Conservation (phyloP, 1,140 invertebrate species). For the Bombus balteatus region DNA sequence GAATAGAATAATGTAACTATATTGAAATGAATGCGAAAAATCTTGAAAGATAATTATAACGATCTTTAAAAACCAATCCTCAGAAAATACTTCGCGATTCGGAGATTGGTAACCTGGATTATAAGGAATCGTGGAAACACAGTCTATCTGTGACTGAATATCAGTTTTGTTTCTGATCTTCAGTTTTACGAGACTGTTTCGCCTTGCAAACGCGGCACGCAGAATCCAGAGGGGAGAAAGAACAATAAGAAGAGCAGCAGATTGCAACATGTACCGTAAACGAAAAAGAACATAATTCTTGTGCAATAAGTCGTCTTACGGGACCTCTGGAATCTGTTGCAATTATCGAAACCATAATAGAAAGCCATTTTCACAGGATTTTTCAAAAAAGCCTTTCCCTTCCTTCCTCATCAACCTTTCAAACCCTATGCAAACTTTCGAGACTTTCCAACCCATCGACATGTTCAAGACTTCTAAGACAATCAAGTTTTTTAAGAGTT, state of each 20-base stretch:
- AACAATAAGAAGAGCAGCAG: background rate
- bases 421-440: too few species aligned
- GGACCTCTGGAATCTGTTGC: background rate
- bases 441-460: too few species aligned
- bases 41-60: too few species aligned
- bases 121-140: background rate
- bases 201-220: background rate
- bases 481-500: too few species aligned
- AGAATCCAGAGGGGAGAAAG: background rate
- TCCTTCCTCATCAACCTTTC: too few species aligned
- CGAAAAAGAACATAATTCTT: constrained; percentile 1
- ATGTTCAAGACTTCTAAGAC: too few species aligned
- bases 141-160: background rate
- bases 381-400: background rate
- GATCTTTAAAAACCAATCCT: too few species aligned
- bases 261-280: background rate
- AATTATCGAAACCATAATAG: background rate
- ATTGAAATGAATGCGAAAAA: too few species aligned
- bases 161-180: background rate
- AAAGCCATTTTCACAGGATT: background rate
- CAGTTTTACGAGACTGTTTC: background rate
- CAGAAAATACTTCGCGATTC: too few species aligned
- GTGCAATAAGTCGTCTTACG: background rate
- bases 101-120: background rate
- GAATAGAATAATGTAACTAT: too few species aligned